phyloP scores from a whole-genome alignment of 2,797 vertebrate species.

The Etheostoma nigrum region DNA sequence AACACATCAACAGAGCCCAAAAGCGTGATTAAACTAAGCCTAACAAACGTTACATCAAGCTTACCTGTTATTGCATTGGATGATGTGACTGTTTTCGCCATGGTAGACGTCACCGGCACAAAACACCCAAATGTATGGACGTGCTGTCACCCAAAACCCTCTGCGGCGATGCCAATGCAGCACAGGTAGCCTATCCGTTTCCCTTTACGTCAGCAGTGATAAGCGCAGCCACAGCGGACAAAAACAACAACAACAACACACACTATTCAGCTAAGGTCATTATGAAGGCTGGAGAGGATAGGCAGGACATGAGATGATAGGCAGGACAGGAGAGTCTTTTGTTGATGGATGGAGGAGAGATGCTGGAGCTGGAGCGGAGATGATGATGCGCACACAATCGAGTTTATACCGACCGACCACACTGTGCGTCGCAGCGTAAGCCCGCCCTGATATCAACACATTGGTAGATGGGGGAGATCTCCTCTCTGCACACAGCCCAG shows the following conservation, averaged over 20 bases:
- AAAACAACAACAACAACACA: not conserved
- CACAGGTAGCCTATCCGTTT: slow-evolving; percentile 32
- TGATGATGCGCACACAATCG: slow-evolving; percentile 58
- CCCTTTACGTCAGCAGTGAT: slow-evolving; percentile 28
- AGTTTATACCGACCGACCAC: slow-evolving; percentile 41
- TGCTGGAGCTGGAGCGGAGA: slow-evolving; percentile 34
- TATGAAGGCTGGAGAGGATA: slow-evolving; percentile 24
- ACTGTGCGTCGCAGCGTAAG: slow-evolving; percentile 57
- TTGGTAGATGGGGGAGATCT: slow-evolving; percentile 19
- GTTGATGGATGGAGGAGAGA: slow-evolving; percentile 26
- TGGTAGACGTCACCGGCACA: slow-evolving; percentile 49
- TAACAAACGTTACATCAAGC: not conserved
- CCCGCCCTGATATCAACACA: slow-evolving; percentile 36
- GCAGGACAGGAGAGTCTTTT: not conserved
- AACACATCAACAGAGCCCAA: slow-evolving; percentile 18
- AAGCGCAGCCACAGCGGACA: slow-evolving; percentile 24
- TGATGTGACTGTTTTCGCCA: slow-evolving; percentile 76
- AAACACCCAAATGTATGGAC: slow-evolving; percentile 15
- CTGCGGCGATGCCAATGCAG: slow-evolving; percentile 57
- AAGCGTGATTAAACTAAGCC: not conserved
- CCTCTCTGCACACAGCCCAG: not conserved
- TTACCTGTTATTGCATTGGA: slow-evolving; percentile 74
- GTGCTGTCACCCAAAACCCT: slow-evolving; percentile 38
- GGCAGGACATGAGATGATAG: slow-evolving; percentile 7
- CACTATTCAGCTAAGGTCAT: slow-evolving; percentile 52